Conservation (phyloP, 1,140 invertebrate genomes). For the Drosophila nigrodunni region DNA sequence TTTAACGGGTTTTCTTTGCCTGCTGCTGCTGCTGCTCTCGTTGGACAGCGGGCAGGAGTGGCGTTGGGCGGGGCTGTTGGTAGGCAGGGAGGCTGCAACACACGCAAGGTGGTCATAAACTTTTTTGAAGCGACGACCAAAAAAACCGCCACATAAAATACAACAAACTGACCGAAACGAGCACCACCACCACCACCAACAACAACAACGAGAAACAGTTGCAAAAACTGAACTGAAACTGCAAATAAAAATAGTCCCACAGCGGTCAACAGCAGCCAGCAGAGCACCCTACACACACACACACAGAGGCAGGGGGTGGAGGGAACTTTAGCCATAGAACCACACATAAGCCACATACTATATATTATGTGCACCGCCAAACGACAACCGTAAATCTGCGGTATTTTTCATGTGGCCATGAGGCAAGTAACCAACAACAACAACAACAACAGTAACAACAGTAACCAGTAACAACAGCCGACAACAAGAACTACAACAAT, state of each 20-base stretch:
- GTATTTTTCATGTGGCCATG: constrained; percentile 73
- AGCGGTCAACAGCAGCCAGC: constrained; percentile 41
- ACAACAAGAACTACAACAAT: not conserved
- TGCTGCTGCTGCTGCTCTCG: not conserved
- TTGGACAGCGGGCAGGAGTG: not conserved
- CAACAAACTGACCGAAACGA: constrained; percentile 67
- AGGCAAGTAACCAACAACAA: constrained; percentile 29
- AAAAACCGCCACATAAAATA: constrained; percentile 68
- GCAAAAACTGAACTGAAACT: constrained; percentile 76
- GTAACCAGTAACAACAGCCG: constrained; percentile 3
- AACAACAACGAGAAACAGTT: constrained; percentile 51
- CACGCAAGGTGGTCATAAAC: constrained; percentile 64
- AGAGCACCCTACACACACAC: not conserved
- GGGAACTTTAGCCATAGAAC: constrained; percentile 15
- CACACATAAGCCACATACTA: constrained; percentile 59
- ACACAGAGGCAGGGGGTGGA: not conserved
- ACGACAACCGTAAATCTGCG: constrained; percentile 80
- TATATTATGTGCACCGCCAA: constrained; percentile 75
- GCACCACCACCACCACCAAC: constrained; percentile 47
- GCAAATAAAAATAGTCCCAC: constrained; percentile 70
- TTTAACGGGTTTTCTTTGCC: constrained; percentile 74
- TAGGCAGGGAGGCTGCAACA: constrained; percentile 7
- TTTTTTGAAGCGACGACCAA: constrained; percentile 44
- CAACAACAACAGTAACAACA: constrained; percentile 11
- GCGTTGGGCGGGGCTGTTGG: not conserved